Evolutionary conservation across 2,888 invertebrate genomes (phyloP), one percentile per base, ranked within the genome.

Genomic region (Biston stratarius): DNA sequence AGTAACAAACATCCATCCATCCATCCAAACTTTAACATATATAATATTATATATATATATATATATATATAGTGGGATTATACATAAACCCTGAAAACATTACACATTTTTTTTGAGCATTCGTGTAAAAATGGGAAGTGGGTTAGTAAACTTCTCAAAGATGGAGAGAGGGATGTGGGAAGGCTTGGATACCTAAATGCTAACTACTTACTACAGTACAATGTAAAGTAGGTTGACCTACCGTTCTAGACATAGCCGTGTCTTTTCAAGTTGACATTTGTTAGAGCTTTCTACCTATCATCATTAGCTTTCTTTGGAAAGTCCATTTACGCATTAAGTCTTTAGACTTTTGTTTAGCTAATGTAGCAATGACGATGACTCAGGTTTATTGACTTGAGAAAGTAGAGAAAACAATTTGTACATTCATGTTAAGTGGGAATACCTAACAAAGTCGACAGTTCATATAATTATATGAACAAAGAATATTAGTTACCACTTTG

Each of bases 251-350:
- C 40, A 40, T 48, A 33, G n/a, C 38, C 8, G 7, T 33, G 42
- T 42, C 57, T 34, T 44, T 49, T 49, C 15, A 42, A 44, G 10
- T 55, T 56, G 5, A 48, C 40, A 49, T 40, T 56, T 49, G 14
- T 42, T 6, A 53, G 6, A 33, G 24, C 63, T 52, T 49, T 42
- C 47, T 33, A 47, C n/a, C 33, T 49, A 14, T 64, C 15, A 44
- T 53, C 55, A 62, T 63, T 42, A 61, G 77, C 82, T 80, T 79
- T 80, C 80, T 62, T 66, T 64, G 72, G 76, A 77, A 80, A 77
- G 72, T 62, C 48, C 6, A 52, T 62, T 10, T n/a, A 57, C n/a
- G 34, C 57, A 47, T 53, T 38, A 53, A 58, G 48, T 58, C 45
- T 58, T n/a, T 49, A 40, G 11, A 53, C 34, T 57, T 61, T 60